Base-by-base conservation (phyloP, 2,888 invertebrate genomes). In the Cotesia congregata region DNA sequence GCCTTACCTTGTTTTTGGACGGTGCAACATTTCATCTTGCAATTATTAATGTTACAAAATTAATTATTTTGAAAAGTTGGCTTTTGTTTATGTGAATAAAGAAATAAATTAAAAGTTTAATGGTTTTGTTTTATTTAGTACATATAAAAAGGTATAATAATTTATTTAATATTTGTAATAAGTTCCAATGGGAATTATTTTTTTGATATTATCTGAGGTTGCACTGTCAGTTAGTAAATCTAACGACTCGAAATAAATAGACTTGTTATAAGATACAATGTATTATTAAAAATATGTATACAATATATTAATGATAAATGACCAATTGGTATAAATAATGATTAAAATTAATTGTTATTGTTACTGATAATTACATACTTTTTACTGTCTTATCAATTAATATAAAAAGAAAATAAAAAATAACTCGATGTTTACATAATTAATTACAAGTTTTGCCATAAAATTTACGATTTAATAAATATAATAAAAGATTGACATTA, bases 381-480 rank as follows among this genome's bases (percentile, higher is more conserved):
- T 60, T n/a, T 4, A n/a, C 6, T 20, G 30, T 59, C 69, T 6
- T 17, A 39, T 39, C 1, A 20, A n/a, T 50, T 50, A 12, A 50
- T 50, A 50, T 50, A 50, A 12, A 50, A 50, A 50, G 12, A 50
- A 50, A 50, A 50, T 50, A 50, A 50, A 12, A 50, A 12, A 3
- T 50, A 50, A 50, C 12, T 50, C 4, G 50, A 62, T 62, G n/a
- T n/a, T 62, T n/a, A 62, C 5, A 62, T 62, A 62, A 7, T 17
- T 17, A 62, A 62, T 1, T 78, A 79, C 79, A 89, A 67, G 86
- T 86, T 86, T 93, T 93, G 80, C 93, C 92, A 87, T 94, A 95
- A 90, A 95, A 95, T 88, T 95, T 95, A 83, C 93, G 93, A 88
- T 95, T 95, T 50, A 95, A 89, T 79, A 95, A 91, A 87, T 93